Conservation (phyloP, 1,140 invertebrate genomes). For the Atta cephalotes region DNA sequence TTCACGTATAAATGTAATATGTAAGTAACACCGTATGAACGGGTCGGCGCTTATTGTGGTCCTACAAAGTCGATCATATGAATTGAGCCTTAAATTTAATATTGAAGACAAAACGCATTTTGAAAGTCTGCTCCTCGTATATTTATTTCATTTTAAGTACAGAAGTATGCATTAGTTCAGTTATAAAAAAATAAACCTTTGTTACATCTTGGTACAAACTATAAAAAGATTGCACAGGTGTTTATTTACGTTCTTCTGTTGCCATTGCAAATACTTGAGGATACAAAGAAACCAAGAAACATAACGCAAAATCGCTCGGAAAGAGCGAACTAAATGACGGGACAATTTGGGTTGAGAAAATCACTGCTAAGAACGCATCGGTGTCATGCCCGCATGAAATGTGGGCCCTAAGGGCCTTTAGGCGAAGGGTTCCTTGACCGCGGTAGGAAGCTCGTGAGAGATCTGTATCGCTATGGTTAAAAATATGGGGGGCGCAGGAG, state of each 20-base stretch:
- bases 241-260: neutral
- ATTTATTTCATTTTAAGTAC: too few relatives aligned
- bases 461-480: conserved; percentile 59
- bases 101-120: too few relatives aligned
- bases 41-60: too few relatives aligned
- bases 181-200: too few relatives aligned
- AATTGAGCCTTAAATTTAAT: too few relatives aligned
- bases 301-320: neutral
- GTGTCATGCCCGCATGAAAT: conserved; percentile 57
- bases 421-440: conserved; percentile 76
- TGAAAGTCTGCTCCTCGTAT: too few relatives aligned
- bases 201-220: neutral
- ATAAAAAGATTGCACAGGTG: neutral
- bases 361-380: conserved; percentile 59
- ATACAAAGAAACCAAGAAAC: neutral
- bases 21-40: too few relatives aligned
- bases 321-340: conserved; percentile 37
- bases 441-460: conserved; percentile 68
- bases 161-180: too few relatives aligned
- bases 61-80: too few relatives aligned
- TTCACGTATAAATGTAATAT: too few relatives aligned
- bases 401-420: conserved; percentile 54
- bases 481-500: conserved; percentile 61
- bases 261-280: neutral
- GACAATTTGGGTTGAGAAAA: conserved; percentile 54